These are phyloP conservation scores for Apodemus sylvaticus DNA, from an alignment of 2,113 vertebrate genomes.

Conservation along the genomic window DNA sequence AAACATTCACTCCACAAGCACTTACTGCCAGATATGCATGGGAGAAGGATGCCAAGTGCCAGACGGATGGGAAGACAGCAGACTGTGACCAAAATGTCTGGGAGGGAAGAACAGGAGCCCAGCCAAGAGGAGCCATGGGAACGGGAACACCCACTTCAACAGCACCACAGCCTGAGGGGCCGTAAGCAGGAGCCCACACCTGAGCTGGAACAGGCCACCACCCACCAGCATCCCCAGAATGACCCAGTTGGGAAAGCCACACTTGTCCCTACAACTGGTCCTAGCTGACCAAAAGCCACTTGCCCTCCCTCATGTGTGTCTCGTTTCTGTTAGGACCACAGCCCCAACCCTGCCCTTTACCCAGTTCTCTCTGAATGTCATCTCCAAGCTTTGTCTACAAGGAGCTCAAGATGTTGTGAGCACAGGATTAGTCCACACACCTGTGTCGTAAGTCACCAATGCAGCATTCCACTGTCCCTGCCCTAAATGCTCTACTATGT, in stretches of 20 bases:
- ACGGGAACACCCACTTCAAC: rapidly evolving
- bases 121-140: rapidly evolving
- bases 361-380: not conserved
- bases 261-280: not conserved
- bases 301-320: rapidly evolving
- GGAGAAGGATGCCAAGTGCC: not conserved
- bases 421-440: rapidly evolving
- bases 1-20: not conserved
- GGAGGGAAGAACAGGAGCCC: not conserved
- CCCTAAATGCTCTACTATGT: not conserved
- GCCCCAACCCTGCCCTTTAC: not conserved
- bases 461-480: not conserved
- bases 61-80: not conserved
- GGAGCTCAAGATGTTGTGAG: too few species aligned
- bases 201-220: not conserved
- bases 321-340: not conserved
- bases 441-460: not conserved
- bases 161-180: not conserved
- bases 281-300: not conserved
- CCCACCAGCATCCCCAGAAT: rapidly evolving
- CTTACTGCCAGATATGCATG: not conserved
- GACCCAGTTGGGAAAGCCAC: not conserved
- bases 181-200: not conserved
- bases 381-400: not conserved
- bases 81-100: not conserved